Percentiles rank a stretch among this genome's conserved stretches.
These are phyloP conservation scores for Apoda limacodes DNA, from an alignment of 2,888 invertebrate species.

Conservation along the genomic window DNA sequence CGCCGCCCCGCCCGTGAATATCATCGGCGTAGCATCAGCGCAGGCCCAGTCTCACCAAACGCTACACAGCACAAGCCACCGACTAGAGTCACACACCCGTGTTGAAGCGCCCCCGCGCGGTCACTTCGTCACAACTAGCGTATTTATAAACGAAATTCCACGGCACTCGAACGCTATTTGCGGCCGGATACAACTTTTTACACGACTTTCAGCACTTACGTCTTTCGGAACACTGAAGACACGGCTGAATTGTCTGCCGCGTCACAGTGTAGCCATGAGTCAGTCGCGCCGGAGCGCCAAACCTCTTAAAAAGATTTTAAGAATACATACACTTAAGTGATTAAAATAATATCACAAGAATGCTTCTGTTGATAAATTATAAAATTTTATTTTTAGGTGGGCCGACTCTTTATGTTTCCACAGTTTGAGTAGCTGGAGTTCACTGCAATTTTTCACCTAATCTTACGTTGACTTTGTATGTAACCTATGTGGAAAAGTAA, in stretches of 20 bases:
- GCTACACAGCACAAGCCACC: conserved; percentile 4
- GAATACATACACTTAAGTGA: conserved; percentile 34
- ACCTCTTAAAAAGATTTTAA: conserved; percentile 30
- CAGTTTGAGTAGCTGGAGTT: no score
- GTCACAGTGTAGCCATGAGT: conserved; percentile 49
- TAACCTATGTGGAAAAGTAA: no score
- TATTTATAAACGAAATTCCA: conserved; percentile 67
- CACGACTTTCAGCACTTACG: conserved; percentile 69
- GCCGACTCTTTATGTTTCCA: conserved; percentile 33
- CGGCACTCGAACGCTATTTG: conserved; percentile 39
- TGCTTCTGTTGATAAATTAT: conserved; percentile 33
- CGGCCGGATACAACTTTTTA: conserved; percentile 67
- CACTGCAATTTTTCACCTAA: no score
- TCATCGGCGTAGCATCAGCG: conserved; percentile 55
- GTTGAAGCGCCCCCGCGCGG: conserved; percentile 20
- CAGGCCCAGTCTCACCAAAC: conserved; percentile 21
- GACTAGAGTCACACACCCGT: conserved; percentile 19
- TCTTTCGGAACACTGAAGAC: conserved; percentile 62
- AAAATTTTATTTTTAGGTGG: conserved; percentile 37
- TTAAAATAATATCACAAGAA: conserved; percentile 40
- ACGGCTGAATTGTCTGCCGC: conserved; percentile 51
- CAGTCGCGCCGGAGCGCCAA: conserved; percentile 33
- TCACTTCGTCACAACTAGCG: conserved; percentile 28
- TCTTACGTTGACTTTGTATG: no score
- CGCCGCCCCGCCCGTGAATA: conserved; percentile 67